Evolutionary conservation across 1,140 invertebrate species (phyloP), one percentile per base, ranked within the genome.

Genomic region (Apis laboriosa): DNA sequence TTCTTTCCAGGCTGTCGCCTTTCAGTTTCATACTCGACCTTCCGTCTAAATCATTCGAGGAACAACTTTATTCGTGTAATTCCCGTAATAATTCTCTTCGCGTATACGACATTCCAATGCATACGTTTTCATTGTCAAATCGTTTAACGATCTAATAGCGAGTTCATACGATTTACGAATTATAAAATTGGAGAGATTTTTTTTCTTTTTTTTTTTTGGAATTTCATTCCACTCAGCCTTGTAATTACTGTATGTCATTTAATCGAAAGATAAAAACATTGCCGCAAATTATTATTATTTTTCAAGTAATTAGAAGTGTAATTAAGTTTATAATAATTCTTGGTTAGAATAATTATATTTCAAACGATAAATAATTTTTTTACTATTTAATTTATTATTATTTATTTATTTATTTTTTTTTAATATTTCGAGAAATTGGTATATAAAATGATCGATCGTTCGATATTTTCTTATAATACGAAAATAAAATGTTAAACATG

Each of bases 1-100:
- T 66, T 84, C 79, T 82, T 70, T 75, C 71, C 72, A 56, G 61
- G 49, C 67, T 73, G 80, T 63, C 66, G 56, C 68, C 60, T 68
- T 71, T 61, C 56, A 55, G 66, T 83, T 83, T 78, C 34, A 71
- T 78, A 28, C 34, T 24, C 12, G n/a, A 15, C 11, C 15, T n/a
- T n/a, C 21, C 34, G 53, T 82, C 73, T 21, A 70, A 72, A 64
- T 72, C 55, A 51, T 66, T 66, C 61, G 34, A 49, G 5, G 71
- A 66, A 75, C 61, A 56, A 21, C 34, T 66, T 56, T 75, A 66
- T 75, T 34, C 34, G n/a, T 5, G 28, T 21, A 53, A 64, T 64
- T 58, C 58, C 0, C 34, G 15, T 79, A 66, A 63, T 70, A 24
- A 9, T 17, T 58, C 9, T 11, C 24, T 63, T 24, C 13, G 49